Evolutionary conservation across 1,140 invertebrate species (phyloP), one percentile per base, ranked within the genome.

Genomic region (Apis cerana): DNA sequence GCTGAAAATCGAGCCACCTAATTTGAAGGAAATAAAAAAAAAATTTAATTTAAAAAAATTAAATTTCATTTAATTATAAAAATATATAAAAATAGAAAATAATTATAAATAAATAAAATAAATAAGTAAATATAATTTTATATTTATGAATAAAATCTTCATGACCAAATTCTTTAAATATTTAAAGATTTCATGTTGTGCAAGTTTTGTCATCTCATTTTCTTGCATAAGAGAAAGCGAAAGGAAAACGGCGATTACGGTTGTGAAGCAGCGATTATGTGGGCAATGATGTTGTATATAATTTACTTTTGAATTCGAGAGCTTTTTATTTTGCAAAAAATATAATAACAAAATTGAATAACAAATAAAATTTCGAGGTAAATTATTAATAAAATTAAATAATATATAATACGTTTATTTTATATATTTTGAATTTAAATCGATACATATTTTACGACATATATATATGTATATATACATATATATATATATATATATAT

Each of bases 1-100:
- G 92, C 91, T 10, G 91, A 92, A 86, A 95, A 94, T 78, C 93
- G 90, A 8, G 93, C 94, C 17, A 94, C 93, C 93, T 93, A 43
- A 74, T 75, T 7, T 0, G 61, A 52, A 13, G 8, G 3, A 48
- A 23, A 75, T 33, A 43, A 13, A 0, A 52, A 12, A 52, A 52
- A 43, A 2, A 33, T 33, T 33, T 33, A 33, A 43, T 43, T 43
- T 43, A 43, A 43, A 43, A 7, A 43, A 43, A 43, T 43, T 43
- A 50, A 27, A 23, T 7, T 19, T 7, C n/a, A 23, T 65, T 65
- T 12, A 56, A 27, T 33, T 5, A 48, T 8, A n/a, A 9, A 17
- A 15, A 10, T 21, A 27, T 33, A 13, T n/a, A 52, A n/a, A n/a
- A 43, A 33, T 33, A 19, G 23, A 48, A 19, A 12, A 33, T 54